Evolutionary conservation across 2,113 vertebrate genomes (phyloP).

Genomic region (Xiphophorus maculatus): DNA sequence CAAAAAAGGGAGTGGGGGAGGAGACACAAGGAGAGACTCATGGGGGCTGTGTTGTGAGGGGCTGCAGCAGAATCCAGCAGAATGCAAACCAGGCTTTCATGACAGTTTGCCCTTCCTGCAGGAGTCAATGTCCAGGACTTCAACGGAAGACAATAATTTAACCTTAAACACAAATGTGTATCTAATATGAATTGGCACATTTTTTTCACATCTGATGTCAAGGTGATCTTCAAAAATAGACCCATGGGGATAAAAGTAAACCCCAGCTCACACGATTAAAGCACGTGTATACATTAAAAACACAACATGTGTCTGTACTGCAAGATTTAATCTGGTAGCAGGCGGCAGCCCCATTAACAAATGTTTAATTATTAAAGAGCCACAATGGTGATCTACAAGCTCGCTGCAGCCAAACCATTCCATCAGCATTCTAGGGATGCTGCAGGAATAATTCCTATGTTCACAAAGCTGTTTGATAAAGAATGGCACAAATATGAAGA

Average conservation of each 20-base stretch:
- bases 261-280: neutral
- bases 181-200: conserved; percentile 23
- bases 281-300: conserved; percentile 22
- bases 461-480: conserved; percentile 7
- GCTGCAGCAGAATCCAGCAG: conserved; percentile 74
- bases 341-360: conserved; percentile 60
- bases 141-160: conserved; percentile 21
- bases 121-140: conserved; percentile 57
- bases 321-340: conserved; percentile 39
- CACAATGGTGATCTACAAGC: conserved; percentile 66
- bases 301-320: conserved; percentile 40
- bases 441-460: conserved; percentile 41
- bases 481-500: conserved; percentile 20
- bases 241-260: conserved; percentile 6
- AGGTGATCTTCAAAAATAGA: neutral
- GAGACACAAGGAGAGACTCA: conserved; percentile 21
- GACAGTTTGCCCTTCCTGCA: conserved; percentile 79
- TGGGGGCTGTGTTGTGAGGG: conserved; percentile 48
- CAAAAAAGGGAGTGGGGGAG: conserved; percentile 25
- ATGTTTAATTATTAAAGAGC: conserved; percentile 69
- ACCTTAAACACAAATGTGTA: conserved; percentile 16
- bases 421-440: conserved; percentile 55
- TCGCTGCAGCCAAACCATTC: conserved; percentile 36
- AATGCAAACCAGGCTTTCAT: conserved; percentile 80
- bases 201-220: neutral